Evolutionary conservation across 2,113 vertebrate species (phyloP), one percentile per base, ranked within the genome.

Genomic region (Istiophorus platypterus): DNA sequence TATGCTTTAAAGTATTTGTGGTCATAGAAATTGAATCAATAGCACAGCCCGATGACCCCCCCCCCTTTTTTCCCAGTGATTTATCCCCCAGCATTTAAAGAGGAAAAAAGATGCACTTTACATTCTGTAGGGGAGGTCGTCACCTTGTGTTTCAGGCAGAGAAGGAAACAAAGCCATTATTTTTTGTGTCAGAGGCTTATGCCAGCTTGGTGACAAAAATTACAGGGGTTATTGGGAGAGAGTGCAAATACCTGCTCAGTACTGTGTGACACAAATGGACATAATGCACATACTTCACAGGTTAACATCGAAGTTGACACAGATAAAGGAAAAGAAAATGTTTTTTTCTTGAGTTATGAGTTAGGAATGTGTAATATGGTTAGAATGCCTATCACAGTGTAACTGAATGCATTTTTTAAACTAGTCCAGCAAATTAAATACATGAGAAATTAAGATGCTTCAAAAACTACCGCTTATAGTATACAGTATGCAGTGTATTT

Each of bases 1-100:
- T 93, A 93, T 88, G 72, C 88, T 92, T 86, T 90, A 90, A 92
- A 90, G 90, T 94, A 94, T 95, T 93, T 94, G 94, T 90, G 92
- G 88, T 92, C 90, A 93, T 93, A 92, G 90, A 92, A 94, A 92
- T 85, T 76, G 90, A 94, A 94, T 94, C 93, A 93, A 93, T 93
- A 91, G 81, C 78, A 63, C 70, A 71, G 78, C 49, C 68, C 70
- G 22, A 73, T 82, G 61, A 78, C 57, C 61, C 72, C 62, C 59
- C 17, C 9, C 80, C 72, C 39, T 72, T 68, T 34, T 79, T 15
- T 68, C 72, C 47, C 49, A 57, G 76, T 86, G 87, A 92, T 93
- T 92, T 81, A 92, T 90, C 66, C 70, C 72, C 34, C 26, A 81
- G 81, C 75, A 85, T 84, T 86, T 80, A 73, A 85, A 86, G 57